phyloP scores from a whole-genome alignment of 2,888 invertebrate genomes.

The Acronicta alni region DNA sequence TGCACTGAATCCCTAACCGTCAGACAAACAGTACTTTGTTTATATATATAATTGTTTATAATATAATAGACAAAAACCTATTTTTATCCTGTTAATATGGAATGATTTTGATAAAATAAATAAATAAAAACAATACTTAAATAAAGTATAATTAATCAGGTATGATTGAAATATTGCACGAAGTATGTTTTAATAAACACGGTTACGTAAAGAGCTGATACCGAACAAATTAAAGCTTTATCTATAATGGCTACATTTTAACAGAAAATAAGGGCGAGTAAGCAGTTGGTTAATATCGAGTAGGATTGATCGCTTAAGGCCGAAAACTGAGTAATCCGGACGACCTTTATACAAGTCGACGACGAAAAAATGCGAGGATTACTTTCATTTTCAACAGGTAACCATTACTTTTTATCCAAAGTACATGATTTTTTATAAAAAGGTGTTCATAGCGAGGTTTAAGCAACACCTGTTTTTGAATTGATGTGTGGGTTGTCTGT shows the following conservation, averaged over 20 bases:
- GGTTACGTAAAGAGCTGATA: not conserved
- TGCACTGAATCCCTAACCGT: no score
- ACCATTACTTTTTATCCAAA: constrained; percentile 22
- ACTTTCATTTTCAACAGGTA: constrained; percentile 40
- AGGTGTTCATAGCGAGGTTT: not conserved
- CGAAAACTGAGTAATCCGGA: constrained; percentile 29
- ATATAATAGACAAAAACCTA: no score
- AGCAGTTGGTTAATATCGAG: constrained; percentile 33
- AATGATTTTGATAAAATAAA: no score
- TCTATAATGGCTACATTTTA: constrained; percentile 18
- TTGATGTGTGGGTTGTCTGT: not conserved
- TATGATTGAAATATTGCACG: not conserved
- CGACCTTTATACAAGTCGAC: constrained; percentile 36
- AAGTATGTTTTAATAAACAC: not conserved
- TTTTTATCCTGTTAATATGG: no score
- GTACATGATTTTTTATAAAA: constrained; percentile 8
- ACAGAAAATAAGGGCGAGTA: constrained; percentile 21
- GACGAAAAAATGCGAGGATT: constrained; percentile 27
- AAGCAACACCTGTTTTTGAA: constrained; percentile 10
- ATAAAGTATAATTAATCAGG: not conserved
- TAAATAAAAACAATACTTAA: no score
- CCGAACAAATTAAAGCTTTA: constrained; percentile 6
- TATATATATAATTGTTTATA: no score
- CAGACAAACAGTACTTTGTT: no score
- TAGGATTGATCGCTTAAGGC: constrained; percentile 36